phyloP scores from a whole-genome alignment of 1,140 invertebrate genomes.

The Campoletis sonorensis region DNA sequence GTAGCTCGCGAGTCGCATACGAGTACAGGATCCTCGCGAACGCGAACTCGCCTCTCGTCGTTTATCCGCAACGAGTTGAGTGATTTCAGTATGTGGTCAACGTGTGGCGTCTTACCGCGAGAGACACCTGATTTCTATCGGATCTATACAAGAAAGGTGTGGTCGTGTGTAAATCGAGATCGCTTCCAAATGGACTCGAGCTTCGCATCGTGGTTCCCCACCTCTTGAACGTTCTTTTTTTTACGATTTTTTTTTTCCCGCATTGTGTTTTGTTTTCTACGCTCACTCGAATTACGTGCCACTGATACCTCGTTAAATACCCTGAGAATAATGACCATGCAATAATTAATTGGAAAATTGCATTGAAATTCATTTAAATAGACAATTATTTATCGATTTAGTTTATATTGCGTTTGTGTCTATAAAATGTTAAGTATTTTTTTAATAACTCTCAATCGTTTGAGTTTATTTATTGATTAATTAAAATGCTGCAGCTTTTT shows the following conservation, averaged over 20 bases:
- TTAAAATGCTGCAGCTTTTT: too few relatives aligned
- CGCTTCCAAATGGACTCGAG: conserved; percentile 15
- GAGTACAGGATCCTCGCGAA: background rate
- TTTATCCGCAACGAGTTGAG: background rate
- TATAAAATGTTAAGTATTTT: too few relatives aligned
- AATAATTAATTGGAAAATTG: too few relatives aligned
- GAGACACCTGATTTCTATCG: conserved; percentile 38
- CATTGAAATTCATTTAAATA: background rate
- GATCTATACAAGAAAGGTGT: conserved; percentile 39
- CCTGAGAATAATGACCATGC: too few relatives aligned
- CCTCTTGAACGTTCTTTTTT: background rate
- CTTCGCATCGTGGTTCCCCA: background rate
- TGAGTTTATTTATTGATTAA: too few relatives aligned
- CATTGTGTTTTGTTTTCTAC: background rate
- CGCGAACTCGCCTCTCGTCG: background rate
- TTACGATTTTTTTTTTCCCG: conserved; percentile 7
- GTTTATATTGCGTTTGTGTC: too few relatives aligned
- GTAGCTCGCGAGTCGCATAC: conserved; percentile 1
- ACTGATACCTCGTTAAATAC: conserved; percentile 7
- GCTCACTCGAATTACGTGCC: background rate
- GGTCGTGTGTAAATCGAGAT: conserved; percentile 21
- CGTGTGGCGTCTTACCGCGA: conserved; percentile 8
- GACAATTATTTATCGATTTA: too few relatives aligned
- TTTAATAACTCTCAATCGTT: too few relatives aligned
- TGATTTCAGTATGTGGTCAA: conserved; percentile 4